These are phyloP conservation scores for Cecidostiba fungosa DNA, from an alignment of 2,888 invertebrate species.

Conservation along the genomic window DNA sequence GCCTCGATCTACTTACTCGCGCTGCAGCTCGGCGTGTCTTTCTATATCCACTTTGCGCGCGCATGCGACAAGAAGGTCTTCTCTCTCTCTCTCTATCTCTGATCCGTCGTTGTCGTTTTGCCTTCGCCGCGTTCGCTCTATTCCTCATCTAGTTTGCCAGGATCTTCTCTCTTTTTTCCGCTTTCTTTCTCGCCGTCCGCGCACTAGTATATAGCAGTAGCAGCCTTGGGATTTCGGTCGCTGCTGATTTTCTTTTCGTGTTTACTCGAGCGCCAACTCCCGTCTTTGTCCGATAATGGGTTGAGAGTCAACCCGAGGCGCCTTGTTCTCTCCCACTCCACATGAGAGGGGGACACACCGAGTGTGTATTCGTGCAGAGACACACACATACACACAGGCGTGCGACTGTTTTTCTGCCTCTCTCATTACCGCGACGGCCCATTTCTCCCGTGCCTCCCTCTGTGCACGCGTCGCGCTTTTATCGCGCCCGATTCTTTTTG, in stretches of 20 bases:
- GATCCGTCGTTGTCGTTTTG: not conserved
- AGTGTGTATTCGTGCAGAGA: not conserved
- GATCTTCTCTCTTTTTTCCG: not conserved
- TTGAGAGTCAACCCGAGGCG: conserved; percentile 16
- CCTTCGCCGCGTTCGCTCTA: conserved; percentile 18
- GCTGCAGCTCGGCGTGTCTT: not conserved
- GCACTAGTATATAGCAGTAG: not conserved
- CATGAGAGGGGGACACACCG: not conserved
- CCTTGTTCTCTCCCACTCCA: not conserved
- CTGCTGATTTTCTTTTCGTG: conserved; percentile 34
- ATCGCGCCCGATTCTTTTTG: conserved; percentile 28
- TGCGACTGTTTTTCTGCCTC: conserved; percentile 22
- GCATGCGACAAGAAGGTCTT: not conserved
- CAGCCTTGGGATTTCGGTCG: conserved; percentile 2
- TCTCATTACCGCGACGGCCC: conserved; percentile 27
- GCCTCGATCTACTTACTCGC: not conserved
- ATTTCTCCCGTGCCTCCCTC: not conserved
- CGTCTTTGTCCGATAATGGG: conserved; percentile 25
- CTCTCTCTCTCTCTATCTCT: not conserved
- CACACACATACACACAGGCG: not conserved
- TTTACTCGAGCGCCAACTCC: conserved; percentile 7
- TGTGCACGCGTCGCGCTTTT: conserved; percentile 8
- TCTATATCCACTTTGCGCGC: conserved; percentile 33
- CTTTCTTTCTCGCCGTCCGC: not conserved
- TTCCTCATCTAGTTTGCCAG: conserved; percentile 40